Base-by-base conservation (phyloP, 1,140 invertebrate species). In the Diuraphis noxia region DNA sequence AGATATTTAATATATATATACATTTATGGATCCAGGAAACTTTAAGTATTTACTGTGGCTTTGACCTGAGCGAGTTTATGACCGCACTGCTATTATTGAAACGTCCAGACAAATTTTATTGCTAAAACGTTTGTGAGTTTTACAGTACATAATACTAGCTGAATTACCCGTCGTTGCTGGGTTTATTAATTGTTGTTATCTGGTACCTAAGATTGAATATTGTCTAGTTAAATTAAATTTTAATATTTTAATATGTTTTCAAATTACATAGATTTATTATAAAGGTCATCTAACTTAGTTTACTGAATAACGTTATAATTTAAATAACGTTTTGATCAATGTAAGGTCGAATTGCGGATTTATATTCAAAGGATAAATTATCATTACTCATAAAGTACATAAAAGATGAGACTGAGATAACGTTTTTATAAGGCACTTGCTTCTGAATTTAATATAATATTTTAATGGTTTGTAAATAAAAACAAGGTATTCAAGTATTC, bases 21-120 rank as follows among this genome's bases (percentile, higher is more conserved):
- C 46, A 49, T n/a, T n/a, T n/a, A n/a, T 17, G 30, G 7, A 79
- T 79, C 34, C 17, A 21, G 52, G 13, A 88, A 88, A 63, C 36
- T 88, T 88, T 88, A 40, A 87, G 85, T 87, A 87, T 87, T 87
- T 87, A 87, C 38, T n/a, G 86, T 38, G 19, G 19, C 52, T 88
- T 56, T 63, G 23, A 19, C 36, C 25, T 38, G 25, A 10, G 36
- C 49, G 52, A 88, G 3, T 63, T 40, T 63, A 63, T 63, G n/a
- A 88, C 49, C 52, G 13, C 52, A 40, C 86, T 88, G 7, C 49
- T 41, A 41, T 72, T 72, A 72, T 87, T 87, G 43, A 87, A 87
- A 87, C 38, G 52, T 40, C 86, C 86, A 40, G 52, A 56, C 52
- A 63, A 36, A 88, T 34, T 56, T 63, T 63, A 88, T 56, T 38